Evolutionary conservation across 92 coral and sea anemone genomes (phyloP).

Genomic region (Chrysogorgia sp.): DNA sequence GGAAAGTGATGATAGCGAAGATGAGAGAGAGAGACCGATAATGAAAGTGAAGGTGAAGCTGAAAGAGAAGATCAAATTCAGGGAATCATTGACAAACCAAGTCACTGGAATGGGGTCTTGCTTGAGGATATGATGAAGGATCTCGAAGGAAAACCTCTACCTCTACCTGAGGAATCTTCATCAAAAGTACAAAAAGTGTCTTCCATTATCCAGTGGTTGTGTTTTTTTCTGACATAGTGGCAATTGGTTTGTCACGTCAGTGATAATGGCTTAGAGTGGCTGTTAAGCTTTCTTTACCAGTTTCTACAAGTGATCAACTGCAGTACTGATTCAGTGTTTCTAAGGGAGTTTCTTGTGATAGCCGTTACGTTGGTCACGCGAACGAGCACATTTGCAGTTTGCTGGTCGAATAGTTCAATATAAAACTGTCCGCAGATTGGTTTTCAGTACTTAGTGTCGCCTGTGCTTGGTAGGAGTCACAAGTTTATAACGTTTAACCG

Average conservation of each 20-base stretch:
- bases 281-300: conserved; percentile 56
- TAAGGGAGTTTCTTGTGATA: conserved; percentile 53
- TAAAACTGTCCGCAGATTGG: too few species aligned
- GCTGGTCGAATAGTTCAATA: too few species aligned
- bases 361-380: too few species aligned
- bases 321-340: conserved; percentile 51
- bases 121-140: conserved; percentile 2
- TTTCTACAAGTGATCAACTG: conserved; percentile 54
- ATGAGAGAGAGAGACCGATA: background rate
- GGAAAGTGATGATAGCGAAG: too few species aligned
- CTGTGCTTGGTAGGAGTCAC: too few species aligned
- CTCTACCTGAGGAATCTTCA: background rate
- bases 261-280: conserved; percentile 71
- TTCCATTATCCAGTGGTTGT: background rate
- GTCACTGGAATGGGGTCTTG: conserved; percentile 1
- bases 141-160: background rate
- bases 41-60: background rate
- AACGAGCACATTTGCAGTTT: too few species aligned
- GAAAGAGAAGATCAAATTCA: background rate
- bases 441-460: too few species aligned
- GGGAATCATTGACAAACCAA: background rate
- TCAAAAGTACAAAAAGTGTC: background rate
- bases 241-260: conserved; percentile 61
- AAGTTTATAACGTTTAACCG: too few species aligned
- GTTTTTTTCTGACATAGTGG: conserved; percentile 38